These are phyloP conservation scores for Phytoseiulus persimilis DNA, from an alignment of 2,888 invertebrate genomes.

Conservation along the genomic window DNA sequence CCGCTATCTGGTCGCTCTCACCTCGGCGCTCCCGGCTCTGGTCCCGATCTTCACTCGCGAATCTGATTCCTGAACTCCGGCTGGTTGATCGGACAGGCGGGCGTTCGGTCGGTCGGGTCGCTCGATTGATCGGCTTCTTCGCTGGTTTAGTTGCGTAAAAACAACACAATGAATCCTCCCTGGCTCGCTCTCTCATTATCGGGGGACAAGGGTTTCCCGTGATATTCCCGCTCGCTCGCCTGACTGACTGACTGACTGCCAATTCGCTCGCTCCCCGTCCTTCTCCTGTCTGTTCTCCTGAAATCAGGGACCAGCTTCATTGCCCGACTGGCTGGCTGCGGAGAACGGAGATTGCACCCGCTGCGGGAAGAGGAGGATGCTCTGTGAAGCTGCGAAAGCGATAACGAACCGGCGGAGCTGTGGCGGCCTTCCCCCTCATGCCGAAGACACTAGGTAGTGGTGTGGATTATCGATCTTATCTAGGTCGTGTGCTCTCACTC, in stretches of 20 bases:
- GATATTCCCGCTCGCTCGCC: background rate
- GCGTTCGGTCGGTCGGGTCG: background rate
- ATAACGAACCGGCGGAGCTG: background rate
- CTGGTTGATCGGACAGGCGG: background rate
- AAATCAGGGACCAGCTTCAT: background rate
- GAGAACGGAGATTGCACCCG: background rate
- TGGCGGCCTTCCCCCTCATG: background rate
- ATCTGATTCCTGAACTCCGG: no score
- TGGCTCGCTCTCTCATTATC: background rate
- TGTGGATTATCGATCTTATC: background rate
- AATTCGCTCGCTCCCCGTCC: background rate
- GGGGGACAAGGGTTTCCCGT: background rate
- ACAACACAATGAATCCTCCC: background rate
- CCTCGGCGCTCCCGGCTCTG: background rate
- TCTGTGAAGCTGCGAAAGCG: background rate
- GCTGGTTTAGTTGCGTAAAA: background rate
- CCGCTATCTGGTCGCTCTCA: background rate
- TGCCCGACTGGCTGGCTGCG: background rate
- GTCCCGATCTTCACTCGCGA: no score
- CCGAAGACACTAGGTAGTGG: background rate
- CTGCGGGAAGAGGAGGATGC: background rate
- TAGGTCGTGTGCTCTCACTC: background rate
- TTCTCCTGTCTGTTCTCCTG: background rate
- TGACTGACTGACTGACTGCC: background rate
- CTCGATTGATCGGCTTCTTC: background rate